Conservation (phyloP, 2,113 vertebrate genomes). For the Seriola aureovittata region DNA sequence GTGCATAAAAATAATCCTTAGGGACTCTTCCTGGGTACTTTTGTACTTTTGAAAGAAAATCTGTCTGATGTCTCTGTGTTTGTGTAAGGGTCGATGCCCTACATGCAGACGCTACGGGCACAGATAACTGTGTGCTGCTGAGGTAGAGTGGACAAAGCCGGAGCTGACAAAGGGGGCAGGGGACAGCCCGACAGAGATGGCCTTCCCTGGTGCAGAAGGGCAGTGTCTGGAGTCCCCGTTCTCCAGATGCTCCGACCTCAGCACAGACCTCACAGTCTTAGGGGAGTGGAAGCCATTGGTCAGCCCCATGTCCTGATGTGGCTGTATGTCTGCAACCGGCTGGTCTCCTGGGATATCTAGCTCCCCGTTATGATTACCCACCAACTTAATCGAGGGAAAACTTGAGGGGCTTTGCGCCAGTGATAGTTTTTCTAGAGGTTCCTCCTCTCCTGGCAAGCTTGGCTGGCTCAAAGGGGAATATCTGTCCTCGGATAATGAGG, state of each 20-base stretch:
- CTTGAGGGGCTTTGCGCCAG: conserved; percentile 40
- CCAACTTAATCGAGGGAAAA: conserved; percentile 59
- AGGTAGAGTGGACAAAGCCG: conserved; percentile 86
- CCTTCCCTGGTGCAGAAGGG: conserved; percentile 71
- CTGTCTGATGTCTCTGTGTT: conserved; percentile 51
- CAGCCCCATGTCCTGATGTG: conserved; percentile 67
- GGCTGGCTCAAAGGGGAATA: conserved; percentile 56
- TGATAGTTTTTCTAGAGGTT: conserved; percentile 50
- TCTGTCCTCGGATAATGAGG: conserved; percentile 63
- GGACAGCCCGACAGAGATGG: conserved; percentile 65
- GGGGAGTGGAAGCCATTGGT: conserved; percentile 89
- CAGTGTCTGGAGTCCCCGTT: conserved; percentile 81
- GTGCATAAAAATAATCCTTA: conserved; percentile 71
- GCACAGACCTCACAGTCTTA: conserved; percentile 49
- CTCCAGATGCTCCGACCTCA: conserved; percentile 72
- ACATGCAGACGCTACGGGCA: conserved; percentile 78
- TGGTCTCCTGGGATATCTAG: conserved; percentile 46
- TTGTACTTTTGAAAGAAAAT: conserved; percentile 26
- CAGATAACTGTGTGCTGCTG: conserved; percentile 84
- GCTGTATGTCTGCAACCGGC: conserved; percentile 47
- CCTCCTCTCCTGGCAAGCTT: conserved; percentile 48
- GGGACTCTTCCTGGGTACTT: conserved; percentile 40
- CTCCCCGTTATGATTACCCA: conserved; percentile 73
- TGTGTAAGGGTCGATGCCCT: conserved; percentile 24
- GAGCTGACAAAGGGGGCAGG: conserved; percentile 80